These are phyloP conservation scores for Tachyglossus aculeatus DNA, from an alignment of 2,797 vertebrate genomes.

Conservation along the genomic window DNA sequence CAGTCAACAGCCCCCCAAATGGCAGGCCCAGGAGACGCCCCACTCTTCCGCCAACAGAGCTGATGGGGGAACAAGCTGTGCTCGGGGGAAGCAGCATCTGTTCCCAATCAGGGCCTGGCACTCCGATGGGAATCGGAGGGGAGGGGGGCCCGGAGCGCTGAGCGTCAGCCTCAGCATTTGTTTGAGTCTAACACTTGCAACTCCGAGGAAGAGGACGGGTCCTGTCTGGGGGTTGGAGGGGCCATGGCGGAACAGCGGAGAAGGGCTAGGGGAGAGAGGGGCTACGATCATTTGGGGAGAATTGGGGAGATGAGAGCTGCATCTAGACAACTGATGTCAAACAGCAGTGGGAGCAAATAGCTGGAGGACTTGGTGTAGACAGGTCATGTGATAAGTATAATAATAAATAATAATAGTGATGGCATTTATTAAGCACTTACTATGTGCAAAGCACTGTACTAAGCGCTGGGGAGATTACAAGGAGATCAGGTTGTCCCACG, in stretches of 20 bases:
- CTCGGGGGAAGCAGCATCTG: slow-evolving; percentile 53
- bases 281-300: slow-evolving; percentile 14
- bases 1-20: too few species aligned
- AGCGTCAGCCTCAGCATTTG: slow-evolving; percentile 54
- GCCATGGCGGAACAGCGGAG: slow-evolving; percentile 37
- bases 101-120: slow-evolving; percentile 29
- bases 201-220: slow-evolving; percentile 53
- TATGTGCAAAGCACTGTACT: too few species aligned
- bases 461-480: too few species aligned
- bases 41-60: slow-evolving; percentile 31
- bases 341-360: background rate
- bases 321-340: background rate
- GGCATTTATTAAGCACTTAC: too few species aligned
- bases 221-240: slow-evolving; percentile 32
- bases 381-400: background rate
- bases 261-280: slow-evolving; percentile 33
- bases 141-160: too few species aligned
- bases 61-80: slow-evolving; percentile 26
- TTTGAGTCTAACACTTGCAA: slow-evolving; percentile 56
- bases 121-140: too few species aligned
- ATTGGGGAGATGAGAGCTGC: slow-evolving; percentile 5
- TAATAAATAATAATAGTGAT: too few species aligned
- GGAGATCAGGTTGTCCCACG: too few species aligned
- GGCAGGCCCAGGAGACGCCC: slow-evolving; percentile 24
- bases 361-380: background rate